Percentiles rank a stretch among this genome's conserved stretches.
These are phyloP conservation scores for Tigriopus japonicus DNA, from an alignment of 1,140 invertebrate species.

Conservation along the genomic window DNA sequence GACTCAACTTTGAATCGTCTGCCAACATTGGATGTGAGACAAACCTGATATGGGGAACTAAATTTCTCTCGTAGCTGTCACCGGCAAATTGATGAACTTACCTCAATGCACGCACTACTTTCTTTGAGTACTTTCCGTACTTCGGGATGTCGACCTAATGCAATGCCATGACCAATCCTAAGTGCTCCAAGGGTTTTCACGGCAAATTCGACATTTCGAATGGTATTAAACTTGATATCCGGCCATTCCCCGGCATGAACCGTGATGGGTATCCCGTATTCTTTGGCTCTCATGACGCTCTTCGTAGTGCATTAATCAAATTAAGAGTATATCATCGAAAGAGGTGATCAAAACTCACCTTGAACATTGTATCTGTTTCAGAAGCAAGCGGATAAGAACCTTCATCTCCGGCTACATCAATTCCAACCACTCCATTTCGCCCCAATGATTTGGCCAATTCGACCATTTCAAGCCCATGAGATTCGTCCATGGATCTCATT, in stretches of 20 bases:
- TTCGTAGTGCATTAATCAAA: no score
- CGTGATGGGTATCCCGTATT: not conserved
- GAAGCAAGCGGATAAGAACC: not conserved
- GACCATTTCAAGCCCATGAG: not conserved
- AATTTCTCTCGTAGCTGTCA: not conserved
- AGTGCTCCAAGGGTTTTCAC: not conserved
- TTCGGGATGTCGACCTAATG: not conserved
- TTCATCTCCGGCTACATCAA: not conserved
- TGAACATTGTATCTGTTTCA: not conserved
- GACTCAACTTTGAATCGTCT: not conserved
- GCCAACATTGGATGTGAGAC: not conserved
- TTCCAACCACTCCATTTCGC: not conserved
- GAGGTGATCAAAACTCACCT: no score
- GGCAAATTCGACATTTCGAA: not conserved
- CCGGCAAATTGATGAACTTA: not conserved
- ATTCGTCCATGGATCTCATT: not conserved
- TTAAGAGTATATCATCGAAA: no score
- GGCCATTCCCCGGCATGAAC: not conserved
- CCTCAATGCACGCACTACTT: not conserved
- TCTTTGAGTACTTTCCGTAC: not conserved
- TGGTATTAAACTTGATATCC: not conserved
- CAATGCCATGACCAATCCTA: not conserved
- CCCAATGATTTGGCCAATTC: not conserved
- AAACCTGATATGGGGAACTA: not conserved
- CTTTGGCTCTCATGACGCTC: not conserved